phyloP scores from a whole-genome alignment of 1,140 invertebrate genomes.

The Sycophila sp. region DNA sequence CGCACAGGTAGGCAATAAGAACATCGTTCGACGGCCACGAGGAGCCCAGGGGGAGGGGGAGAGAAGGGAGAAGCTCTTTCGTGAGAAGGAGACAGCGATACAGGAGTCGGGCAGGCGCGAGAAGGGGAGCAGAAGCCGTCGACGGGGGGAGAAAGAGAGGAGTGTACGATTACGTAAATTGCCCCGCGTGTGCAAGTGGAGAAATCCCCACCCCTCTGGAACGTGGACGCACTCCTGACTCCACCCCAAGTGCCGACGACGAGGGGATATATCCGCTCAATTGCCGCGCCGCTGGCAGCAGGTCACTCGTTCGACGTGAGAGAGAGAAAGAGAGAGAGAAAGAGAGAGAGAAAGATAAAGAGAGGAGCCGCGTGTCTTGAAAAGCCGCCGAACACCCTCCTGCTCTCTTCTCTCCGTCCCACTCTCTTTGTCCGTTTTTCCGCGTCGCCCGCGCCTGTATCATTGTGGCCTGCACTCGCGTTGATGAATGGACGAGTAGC shows the following conservation, averaged over 20 bases:
- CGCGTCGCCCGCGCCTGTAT: neutral
- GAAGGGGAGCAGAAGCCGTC: too few relatives aligned
- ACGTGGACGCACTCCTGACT: conserved; percentile 24
- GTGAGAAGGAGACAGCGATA: too few relatives aligned
- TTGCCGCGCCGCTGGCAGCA: conserved; percentile 22
- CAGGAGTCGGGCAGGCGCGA: too few relatives aligned
- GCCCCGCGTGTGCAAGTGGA: conserved; percentile 29
- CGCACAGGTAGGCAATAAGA: conserved; percentile 49
- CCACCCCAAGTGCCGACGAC: conserved; percentile 36
- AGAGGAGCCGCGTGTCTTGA: conserved; percentile 4
- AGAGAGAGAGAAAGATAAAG: neutral
- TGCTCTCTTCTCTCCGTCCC: neutral
- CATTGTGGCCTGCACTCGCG: too few relatives aligned
- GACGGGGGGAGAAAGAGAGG: conserved; percentile 33
- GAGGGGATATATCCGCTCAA: conserved; percentile 32
- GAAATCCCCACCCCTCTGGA: conserved; percentile 28
- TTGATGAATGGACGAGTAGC: too few relatives aligned
- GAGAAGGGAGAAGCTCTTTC: conserved; percentile 44
- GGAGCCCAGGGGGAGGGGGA: conserved; percentile 38
- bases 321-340: neutral
- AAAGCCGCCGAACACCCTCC: conserved; percentile 1
- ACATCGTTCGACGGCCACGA: conserved; percentile 35
- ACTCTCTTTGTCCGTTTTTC: neutral
- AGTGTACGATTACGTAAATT: conserved; percentile 42
- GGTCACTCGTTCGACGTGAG: conserved; percentile 33